Base-by-base conservation (phyloP, 2,797 vertebrate genomes). In the Sphenodon punctatus region DNA sequence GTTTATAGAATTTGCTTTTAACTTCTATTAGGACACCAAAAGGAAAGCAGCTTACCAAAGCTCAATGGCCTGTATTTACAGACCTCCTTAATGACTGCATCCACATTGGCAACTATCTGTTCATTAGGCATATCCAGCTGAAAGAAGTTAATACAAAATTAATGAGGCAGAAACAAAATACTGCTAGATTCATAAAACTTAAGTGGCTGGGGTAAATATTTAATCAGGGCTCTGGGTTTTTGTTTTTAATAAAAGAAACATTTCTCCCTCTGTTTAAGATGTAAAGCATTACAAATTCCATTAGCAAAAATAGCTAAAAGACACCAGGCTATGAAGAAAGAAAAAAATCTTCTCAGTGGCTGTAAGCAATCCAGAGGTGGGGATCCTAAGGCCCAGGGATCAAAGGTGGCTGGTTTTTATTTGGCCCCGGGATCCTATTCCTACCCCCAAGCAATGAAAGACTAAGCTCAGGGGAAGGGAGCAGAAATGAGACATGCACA, bases 61-160 rank as follows among this genome's bases (percentile, higher is more conserved):
- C 87, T 68, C 4, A 94, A 69, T 0, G 97, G 96, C 84, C 96
- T 97, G 75, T 96, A 95, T 1, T 93, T 96, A 90, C 96, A 97
- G 39, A 98, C 96, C 5, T 99, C 98, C 1, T 73, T 67, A 84
- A 98, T 75, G 71, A 99, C 4, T 0, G 94, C 32, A 79, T 95
- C 91, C 3, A 99, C 93, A 91, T 99, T 99, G 79, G 95, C 94
- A 4, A 96, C 9, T 88, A 99, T 97, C 63, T 97, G 95, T 48
- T 98, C 96, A 75, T 61, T 91, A 20, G 97, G 91, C 97, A 99
- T 98, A 93, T 98, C 94, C 85, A 99, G 93, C 98, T 99, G 95
- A 76, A 95, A 95, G 69, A 76, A 55, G 77, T 73, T 3, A 86
- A 81, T 1, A 38, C 43, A 42, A 27, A 59, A 41, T 79, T 25